These are phyloP conservation scores for Moxostoma hubbsi DNA, from an alignment of 2,797 vertebrate genomes.

Conservation along the genomic window DNA sequence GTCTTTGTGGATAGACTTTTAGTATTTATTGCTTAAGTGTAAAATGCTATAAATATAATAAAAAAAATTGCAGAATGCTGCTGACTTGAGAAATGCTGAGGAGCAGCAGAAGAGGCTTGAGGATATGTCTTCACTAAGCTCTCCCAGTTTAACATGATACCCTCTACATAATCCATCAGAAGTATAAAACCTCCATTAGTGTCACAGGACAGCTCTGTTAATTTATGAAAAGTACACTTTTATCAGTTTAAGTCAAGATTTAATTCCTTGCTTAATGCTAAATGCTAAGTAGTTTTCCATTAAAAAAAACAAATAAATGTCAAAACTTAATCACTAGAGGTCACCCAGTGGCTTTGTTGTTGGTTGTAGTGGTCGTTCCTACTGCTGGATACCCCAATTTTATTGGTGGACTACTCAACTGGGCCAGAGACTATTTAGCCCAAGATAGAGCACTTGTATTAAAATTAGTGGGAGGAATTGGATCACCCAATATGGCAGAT, in stretches of 20 bases:
- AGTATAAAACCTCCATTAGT: slow-evolving; percentile 8
- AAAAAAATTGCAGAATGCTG: not conserved
- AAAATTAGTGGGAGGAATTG: too few species aligned
- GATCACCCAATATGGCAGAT: too few species aligned
- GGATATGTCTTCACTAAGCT: slow-evolving; percentile 25
- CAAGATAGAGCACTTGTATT: too few species aligned
- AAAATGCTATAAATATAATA: not conserved
- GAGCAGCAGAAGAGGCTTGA: slow-evolving; percentile 16
- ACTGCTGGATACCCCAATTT: too few species aligned
- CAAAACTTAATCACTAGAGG: too few species aligned
- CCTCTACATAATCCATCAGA: slow-evolving; percentile 16
- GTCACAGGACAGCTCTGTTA: slow-evolving; percentile 19
- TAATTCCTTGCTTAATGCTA: not conserved
- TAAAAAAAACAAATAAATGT: not conserved
- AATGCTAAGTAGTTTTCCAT: not conserved
- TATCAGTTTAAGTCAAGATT: not conserved
- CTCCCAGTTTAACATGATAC: slow-evolving; percentile 2
- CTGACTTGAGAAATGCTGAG: slow-evolving; percentile 13
- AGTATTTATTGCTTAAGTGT: not conserved
- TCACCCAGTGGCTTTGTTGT: too few species aligned
- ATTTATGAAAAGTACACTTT: not conserved
- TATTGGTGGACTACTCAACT: too few species aligned
- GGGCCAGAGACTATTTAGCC: too few species aligned
- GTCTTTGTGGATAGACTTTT: slow-evolving; percentile 6
- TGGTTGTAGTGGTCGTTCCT: too few species aligned